A percentile compares a stretch with the other conserved stretches of the same genome.
phyloP scores from a whole-genome alignment of 37 sponge, comb jelly and placozoan species.

The Chondrilla cf. caribensis region DNA sequence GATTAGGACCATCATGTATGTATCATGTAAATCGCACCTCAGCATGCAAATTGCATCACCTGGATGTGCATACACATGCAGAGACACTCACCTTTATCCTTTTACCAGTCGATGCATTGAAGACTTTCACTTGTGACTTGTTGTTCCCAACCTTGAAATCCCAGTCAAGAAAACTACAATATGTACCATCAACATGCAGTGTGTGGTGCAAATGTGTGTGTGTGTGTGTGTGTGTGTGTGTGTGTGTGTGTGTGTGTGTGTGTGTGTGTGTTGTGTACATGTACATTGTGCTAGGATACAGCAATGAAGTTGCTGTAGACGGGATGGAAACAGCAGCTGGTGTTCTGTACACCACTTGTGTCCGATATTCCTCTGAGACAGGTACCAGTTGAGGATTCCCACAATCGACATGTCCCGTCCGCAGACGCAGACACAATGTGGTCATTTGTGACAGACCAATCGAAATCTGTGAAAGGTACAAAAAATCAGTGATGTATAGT shows the following conservation, averaged over 20 bases:
- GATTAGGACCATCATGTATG: too few relatives aligned
- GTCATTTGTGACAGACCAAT: constrained; percentile 85
- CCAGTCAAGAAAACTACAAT: too few relatives aligned
- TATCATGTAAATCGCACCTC: too few relatives aligned
- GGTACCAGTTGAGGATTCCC: constrained; percentile 59
- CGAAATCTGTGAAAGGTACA: constrained; percentile 56
- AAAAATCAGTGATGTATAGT: not conserved
- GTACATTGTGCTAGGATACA: constrained; percentile 40
- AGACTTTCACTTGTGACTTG: constrained; percentile 75
- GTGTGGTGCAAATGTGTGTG: not conserved
- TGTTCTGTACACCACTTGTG: constrained; percentile 30
- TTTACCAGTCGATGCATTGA: constrained; percentile 89
- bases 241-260: not conserved
- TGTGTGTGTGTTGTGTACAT: not conserved
- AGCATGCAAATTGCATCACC: too few relatives aligned
- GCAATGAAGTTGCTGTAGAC: constrained; percentile 58
- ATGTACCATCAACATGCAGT: too few relatives aligned
- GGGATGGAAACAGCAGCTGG: constrained; percentile 63
- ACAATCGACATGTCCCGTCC: constrained; percentile 79
- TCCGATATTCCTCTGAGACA: constrained; percentile 74
- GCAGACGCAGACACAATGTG: constrained; percentile 78
- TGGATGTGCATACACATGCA: too few relatives aligned
- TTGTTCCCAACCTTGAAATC: constrained; percentile 71
- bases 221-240: constrained; percentile 2
- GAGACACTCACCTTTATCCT: constrained; percentile 47